These are phyloP conservation scores for Tinamus major DNA, from an alignment of 2,797 vertebrate species.

Conservation along the genomic window DNA sequence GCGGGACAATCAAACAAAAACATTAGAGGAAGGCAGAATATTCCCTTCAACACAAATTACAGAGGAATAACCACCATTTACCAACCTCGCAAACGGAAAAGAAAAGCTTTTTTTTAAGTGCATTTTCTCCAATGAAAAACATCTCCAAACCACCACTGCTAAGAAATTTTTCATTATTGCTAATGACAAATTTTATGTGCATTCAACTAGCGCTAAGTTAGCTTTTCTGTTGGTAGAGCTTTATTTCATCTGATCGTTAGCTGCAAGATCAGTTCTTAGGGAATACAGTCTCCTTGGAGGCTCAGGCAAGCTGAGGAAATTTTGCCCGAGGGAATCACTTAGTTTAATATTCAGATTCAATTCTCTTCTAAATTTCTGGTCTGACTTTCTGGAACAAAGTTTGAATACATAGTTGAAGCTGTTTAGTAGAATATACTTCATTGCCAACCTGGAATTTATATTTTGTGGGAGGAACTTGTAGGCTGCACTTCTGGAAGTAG, in stretches of 20 bases:
- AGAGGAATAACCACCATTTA: neutral
- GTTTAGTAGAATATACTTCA: neutral
- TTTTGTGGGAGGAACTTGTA: neutral
- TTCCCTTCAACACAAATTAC: neutral
- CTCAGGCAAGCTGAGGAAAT: slow-evolving; percentile 41
- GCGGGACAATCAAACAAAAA: slow-evolving; percentile 6
- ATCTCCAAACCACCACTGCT: too few relatives aligned
- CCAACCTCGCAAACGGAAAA: neutral
- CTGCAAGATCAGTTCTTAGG: slow-evolving; percentile 46
- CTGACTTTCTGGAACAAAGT: neutral
- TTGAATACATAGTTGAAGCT: neutral
- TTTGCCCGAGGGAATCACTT: neutral
- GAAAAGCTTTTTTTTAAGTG: neutral
- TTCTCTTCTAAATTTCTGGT: slow-evolving; percentile 7
- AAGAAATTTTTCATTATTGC: neutral
- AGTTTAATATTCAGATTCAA: slow-evolving; percentile 26
- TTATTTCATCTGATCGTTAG: slow-evolving; percentile 35
- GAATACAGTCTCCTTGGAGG: slow-evolving; percentile 40
- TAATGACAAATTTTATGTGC: neutral
- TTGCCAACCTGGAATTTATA: neutral
- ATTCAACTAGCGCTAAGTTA: neutral
- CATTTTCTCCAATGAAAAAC: neutral
- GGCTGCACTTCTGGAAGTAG: neutral
- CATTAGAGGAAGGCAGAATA: neutral
- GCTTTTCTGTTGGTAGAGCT: neutral